Percentiles rank a stretch among this genome's conserved stretches.
These are phyloP conservation scores for Meles meles DNA, from an alignment of 2,113 vertebrate species.

Conservation along the genomic window DNA sequence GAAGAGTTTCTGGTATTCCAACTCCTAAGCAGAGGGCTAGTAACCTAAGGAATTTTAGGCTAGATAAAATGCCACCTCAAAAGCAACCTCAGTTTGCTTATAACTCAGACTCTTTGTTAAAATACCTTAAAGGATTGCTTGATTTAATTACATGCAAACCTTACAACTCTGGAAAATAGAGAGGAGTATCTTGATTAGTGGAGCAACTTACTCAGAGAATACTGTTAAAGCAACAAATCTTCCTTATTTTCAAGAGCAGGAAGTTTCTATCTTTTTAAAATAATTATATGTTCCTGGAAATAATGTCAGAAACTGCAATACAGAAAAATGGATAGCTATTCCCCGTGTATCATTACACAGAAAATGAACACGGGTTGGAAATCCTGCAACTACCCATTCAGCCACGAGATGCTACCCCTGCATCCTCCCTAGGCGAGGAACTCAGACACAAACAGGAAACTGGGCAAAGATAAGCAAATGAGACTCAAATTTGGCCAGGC, in stretches of 20 bases:
- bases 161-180: neutral
- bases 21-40: neutral
- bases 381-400: neutral
- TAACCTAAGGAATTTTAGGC: constrained; percentile 10
- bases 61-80: constrained; percentile 2
- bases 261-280: neutral
- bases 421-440: neutral
- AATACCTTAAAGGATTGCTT: constrained; percentile 10
- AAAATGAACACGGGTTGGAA: neutral
- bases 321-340: neutral
- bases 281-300: neutral
- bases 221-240: neutral
- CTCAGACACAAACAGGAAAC: neutral
- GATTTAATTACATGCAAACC: neutral
- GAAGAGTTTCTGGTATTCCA: neutral
- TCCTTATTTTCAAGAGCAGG: neutral
- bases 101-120: neutral
- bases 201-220: neutral
- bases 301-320: neutral
- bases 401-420: neutral
- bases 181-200: neutral
- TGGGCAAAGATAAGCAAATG: neutral
- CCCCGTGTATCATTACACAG: neutral
- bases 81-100: neutral
- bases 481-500: neutral